Evolutionary conservation across 2,797 vertebrate genomes (phyloP).

Genomic region (Knipowitschia caucasica): DNA sequence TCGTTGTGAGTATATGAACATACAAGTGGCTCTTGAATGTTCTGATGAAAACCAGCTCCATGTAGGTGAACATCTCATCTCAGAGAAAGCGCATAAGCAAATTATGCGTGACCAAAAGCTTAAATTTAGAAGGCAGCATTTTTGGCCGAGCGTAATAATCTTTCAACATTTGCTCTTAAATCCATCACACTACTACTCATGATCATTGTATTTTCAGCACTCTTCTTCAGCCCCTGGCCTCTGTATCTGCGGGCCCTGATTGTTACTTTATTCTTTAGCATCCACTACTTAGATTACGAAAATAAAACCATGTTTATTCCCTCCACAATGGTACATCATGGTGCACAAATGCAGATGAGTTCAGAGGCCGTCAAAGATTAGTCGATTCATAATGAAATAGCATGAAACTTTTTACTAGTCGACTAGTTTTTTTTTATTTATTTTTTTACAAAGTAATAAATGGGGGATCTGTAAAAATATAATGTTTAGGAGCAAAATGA

Average conservation of each 20-base stretch:
- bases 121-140: conserved; percentile 76
- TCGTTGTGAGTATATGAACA: conserved; percentile 56
- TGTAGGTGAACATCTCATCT: conserved; percentile 74
- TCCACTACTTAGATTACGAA: too few species aligned
- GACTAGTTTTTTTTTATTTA: too few species aligned
- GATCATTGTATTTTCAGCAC: conserved; percentile 71
- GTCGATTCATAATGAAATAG: too few species aligned
- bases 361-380: too few species aligned
- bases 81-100: conserved; percentile 77
- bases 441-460: too few species aligned
- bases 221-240: conserved; percentile 71
- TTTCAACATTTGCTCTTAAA: conserved; percentile 76
- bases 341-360: too few species aligned
- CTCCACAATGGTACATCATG: conserved; percentile 65
- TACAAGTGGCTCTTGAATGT: conserved; percentile 44
- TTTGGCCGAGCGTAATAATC: conserved; percentile 76
- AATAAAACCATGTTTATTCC: too few species aligned
- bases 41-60: conserved; percentile 65
- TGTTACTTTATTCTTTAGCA: conserved; percentile 64
- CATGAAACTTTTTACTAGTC: too few species aligned
- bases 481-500: too few species aligned
- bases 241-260: conserved; percentile 64
- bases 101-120: conserved; percentile 80
- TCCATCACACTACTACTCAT: conserved; percentile 66
- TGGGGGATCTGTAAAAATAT: too few species aligned